phyloP scores from a whole-genome alignment of 2,797 vertebrate genomes.

The Alosa sapidissima region DNA sequence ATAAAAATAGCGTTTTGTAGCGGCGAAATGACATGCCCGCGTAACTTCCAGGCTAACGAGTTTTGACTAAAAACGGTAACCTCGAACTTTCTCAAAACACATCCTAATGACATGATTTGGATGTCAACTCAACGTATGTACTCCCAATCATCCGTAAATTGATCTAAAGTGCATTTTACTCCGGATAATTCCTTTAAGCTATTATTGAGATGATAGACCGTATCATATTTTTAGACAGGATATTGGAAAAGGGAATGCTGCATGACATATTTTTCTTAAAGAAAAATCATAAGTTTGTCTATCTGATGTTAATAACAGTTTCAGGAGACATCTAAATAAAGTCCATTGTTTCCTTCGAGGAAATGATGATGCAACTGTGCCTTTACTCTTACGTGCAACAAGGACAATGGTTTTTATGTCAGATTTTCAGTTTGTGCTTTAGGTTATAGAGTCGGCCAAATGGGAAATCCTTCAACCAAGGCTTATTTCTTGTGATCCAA shows the following conservation, averaged over 20 bases:
- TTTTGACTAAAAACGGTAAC: too few relatives aligned
- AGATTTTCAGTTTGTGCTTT: not conserved
- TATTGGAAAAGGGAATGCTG: constrained; percentile 32
- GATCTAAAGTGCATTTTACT: too few relatives aligned
- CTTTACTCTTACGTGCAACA: not conserved
- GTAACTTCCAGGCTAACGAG: too few relatives aligned
- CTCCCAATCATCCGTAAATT: too few relatives aligned
- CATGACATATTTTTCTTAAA: constrained; percentile 23
- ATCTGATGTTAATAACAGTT: not conserved
- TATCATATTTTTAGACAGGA: constrained; percentile 32
- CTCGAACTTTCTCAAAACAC: too few relatives aligned
- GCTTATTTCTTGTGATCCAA: not conserved
- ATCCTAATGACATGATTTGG: too few relatives aligned
- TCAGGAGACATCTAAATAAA: not conserved
- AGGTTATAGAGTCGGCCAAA: not conserved
- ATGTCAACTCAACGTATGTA: too few relatives aligned
- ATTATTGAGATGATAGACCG: constrained; percentile 18
- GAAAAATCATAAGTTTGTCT: not conserved
- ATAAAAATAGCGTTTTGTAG: too few relatives aligned
- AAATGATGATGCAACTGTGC: not conserved
- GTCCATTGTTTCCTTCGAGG: not conserved
- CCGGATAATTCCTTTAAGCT: not conserved
- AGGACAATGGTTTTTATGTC: not conserved
- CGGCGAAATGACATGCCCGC: too few relatives aligned
- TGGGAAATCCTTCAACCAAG: not conserved